Base-by-base conservation (phyloP, 1,140 invertebrate species). In the Heliconius congener region DNA sequence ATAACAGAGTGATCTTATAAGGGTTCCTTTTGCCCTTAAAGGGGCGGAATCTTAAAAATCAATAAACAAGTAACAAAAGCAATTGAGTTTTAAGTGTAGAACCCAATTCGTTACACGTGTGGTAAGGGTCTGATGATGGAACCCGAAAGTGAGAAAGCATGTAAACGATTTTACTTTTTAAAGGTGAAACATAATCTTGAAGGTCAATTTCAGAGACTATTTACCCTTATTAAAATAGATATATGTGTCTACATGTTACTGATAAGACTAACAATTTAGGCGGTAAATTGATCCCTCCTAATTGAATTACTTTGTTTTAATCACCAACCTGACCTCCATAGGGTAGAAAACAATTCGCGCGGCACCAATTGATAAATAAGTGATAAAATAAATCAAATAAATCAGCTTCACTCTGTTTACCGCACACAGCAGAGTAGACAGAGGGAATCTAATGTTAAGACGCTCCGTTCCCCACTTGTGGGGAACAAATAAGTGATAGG, bases 301-400 rank as follows among this genome's bases (percentile, higher is more conserved):
- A 39, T 50, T 8, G 42, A 66, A 75, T 60, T 75, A 75, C 74
- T 39, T 42, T 42, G 74, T 42, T 37, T 75, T 75, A 75, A 75
- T 75, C 74, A 39, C 11, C n/a, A 39, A 50, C 27, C 74, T 27
- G 74, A 75, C 74, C 74, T 60, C 13, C 18, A 3, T 39, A 46
- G 42, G 4, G 46, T 75, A 23, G 39, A 60, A 75, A 23, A 74
- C 55, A 60, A 37, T 34, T 23, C 55, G 39, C 27, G 23, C 55
- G 74, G 39, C 30, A 39, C 19, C 18, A 23, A 42, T 75, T 60
- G 60, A 23, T 52, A 19, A 52, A 52, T 27, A 60, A 19, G 30
- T 19, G 52, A 60, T 66, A 55, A 75, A 23, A 23, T 1, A 23
- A 23, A 23, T 23, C 23, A 23, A 23, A 23, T 23, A 23, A 23